Percentiles rank a stretch among this genome's conserved stretches.
Conservation (phyloP, 92 coral and sea anemone genomes). For the Siderastrea radians region DNA sequence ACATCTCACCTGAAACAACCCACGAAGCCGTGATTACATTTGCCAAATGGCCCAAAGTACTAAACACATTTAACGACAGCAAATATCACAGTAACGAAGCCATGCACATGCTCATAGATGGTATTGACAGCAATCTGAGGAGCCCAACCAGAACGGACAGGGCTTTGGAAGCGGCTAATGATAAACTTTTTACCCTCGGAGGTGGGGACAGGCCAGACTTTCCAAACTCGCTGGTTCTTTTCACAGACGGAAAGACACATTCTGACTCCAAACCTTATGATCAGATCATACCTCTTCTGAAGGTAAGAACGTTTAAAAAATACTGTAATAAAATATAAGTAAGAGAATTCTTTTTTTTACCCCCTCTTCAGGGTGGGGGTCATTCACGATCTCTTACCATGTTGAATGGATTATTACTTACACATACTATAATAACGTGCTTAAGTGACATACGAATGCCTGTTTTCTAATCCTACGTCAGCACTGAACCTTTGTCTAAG, state of each 20-base stretch:
- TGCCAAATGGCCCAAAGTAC: not conserved
- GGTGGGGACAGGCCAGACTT: conserved; percentile 10
- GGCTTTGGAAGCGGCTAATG: not conserved
- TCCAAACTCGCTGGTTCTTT: conserved; percentile 9
- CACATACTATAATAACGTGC: too few species aligned
- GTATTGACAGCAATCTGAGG: not conserved
- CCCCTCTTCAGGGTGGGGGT: too few species aligned
- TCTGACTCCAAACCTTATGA: not conserved
- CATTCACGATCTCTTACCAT: too few species aligned
- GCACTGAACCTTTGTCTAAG: too few species aligned
- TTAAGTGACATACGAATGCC: too few species aligned
- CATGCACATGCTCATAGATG: not conserved
- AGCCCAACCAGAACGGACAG: not conserved
- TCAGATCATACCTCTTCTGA: not conserved
- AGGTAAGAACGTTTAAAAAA: not conserved
- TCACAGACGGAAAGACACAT: conserved; percentile 29
- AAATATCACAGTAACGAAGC: not conserved
- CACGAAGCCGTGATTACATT: not conserved
- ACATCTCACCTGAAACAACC: not conserved
- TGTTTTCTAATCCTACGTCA: too few species aligned
- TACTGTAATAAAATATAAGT: too few species aligned
- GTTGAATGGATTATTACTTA: too few species aligned
- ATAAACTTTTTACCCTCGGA: not conserved
- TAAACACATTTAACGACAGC: not conserved
- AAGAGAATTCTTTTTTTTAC: too few species aligned